These are phyloP conservation scores for Ailurus styani DNA, from an alignment of 2,113 vertebrate species.

Conservation along the genomic window DNA sequence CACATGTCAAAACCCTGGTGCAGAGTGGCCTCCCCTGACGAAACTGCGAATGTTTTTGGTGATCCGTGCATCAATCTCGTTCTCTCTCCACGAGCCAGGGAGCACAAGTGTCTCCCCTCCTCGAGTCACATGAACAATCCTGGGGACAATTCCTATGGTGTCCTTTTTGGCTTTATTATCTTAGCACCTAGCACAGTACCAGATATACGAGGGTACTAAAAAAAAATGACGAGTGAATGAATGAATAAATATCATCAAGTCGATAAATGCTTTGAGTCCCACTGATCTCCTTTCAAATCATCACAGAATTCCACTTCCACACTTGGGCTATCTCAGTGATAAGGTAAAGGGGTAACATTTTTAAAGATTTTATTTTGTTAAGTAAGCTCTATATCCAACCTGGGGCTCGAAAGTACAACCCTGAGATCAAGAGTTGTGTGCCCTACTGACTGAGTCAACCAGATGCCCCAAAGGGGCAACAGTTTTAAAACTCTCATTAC, in stretches of 20 bases:
- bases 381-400: background rate
- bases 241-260: background rate
- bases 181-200: background rate
- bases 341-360: background rate
- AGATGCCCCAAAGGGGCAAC: background rate
- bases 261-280: background rate
- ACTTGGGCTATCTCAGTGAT: background rate
- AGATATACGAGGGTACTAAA: background rate
- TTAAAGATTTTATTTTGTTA: background rate
- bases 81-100: background rate
- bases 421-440: background rate
- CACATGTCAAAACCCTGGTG: background rate
- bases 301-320: background rate
- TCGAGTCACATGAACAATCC: background rate
- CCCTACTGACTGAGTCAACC: background rate
- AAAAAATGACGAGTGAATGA: background rate
- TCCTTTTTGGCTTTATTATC: background rate
- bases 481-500: background rate
- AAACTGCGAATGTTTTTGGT: accelerated
- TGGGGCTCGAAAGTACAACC: background rate
- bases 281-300: background rate
- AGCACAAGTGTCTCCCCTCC: too few species aligned
- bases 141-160: background rate
- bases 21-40: background rate
- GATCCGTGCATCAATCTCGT: background rate